Evolutionary conservation across 2,113 vertebrate species (phyloP).

Genomic region (Toxotes chatareus): DNA sequence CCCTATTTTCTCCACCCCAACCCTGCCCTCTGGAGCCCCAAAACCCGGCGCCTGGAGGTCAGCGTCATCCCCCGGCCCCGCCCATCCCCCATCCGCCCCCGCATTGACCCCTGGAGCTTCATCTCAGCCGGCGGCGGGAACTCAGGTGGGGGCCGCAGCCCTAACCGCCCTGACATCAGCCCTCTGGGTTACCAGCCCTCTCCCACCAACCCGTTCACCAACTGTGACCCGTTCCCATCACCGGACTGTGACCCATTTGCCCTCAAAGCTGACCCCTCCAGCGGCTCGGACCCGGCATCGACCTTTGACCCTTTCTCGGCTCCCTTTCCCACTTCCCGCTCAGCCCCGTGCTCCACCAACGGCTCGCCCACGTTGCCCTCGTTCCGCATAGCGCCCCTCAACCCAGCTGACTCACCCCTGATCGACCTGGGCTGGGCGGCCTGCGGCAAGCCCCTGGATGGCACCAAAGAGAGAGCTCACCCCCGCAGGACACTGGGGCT

Average conservation of each 20-base stretch:
- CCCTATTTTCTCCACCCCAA: constrained; percentile 80
- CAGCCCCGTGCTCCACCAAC: constrained; percentile 84
- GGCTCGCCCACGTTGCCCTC: constrained; percentile 83
- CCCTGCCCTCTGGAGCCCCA: constrained; percentile 84
- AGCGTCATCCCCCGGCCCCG: constrained; percentile 89
- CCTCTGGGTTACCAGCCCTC: constrained; percentile 82
- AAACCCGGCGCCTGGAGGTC: constrained; percentile 84
- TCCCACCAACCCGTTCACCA: constrained; percentile 87
- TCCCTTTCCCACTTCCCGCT: constrained; percentile 83
- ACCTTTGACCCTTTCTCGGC: constrained; percentile 83
- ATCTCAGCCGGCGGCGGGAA: constrained; percentile 82
- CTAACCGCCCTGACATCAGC: constrained; percentile 64
- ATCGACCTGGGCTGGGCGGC: constrained; percentile 80
- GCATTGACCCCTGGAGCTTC: constrained; percentile 93
- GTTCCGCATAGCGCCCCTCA: constrained; percentile 75
- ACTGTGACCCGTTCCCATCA: constrained; percentile 86
- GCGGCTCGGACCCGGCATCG: constrained; percentile 52
- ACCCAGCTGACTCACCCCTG: constrained; percentile 79
- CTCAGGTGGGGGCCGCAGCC: constrained; percentile 57
- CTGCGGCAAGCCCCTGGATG: constrained; percentile 66
- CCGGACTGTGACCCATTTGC: constrained; percentile 85
- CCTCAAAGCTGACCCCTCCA: constrained; percentile 75
- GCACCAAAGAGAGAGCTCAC: constrained; percentile 81
- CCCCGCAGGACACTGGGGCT: constrained; percentile 80
- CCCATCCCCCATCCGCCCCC: constrained; percentile 88